Conservation (phyloP, 2,797 vertebrate species). For the Parambassis ranga region DNA sequence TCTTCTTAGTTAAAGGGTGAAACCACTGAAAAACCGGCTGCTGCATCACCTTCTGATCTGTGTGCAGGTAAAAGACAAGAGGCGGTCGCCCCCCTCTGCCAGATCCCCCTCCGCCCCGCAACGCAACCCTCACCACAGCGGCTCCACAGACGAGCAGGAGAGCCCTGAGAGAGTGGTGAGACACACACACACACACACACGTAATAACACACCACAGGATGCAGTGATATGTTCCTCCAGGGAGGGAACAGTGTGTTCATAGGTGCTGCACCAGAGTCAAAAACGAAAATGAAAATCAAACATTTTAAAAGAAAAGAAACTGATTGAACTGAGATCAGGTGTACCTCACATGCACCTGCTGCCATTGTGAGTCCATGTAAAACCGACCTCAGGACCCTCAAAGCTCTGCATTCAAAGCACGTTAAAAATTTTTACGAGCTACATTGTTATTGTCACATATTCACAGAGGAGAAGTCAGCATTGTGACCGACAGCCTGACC, state of each 20-base stretch:
- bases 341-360: too few relatives aligned
- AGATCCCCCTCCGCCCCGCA: slow-evolving; percentile 68
- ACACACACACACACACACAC: neutral
- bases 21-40: neutral
- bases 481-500: slow-evolving; percentile 29
- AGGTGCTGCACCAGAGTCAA: neutral
- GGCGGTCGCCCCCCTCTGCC: slow-evolving; percentile 70
- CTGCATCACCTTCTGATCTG: neutral
- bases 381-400: neutral
- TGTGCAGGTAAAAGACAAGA: slow-evolving; percentile 78
- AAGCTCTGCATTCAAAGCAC: neutral
- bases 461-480: neutral
- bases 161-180: slow-evolving; percentile 82
- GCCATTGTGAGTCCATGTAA: neutral
- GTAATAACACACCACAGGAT: neutral
- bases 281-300: too few relatives aligned
- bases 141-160: slow-evolving; percentile 77
- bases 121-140: slow-evolving; percentile 68
- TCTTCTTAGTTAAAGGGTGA: neutral
- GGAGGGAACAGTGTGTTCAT: neutral
- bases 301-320: too few relatives aligned
- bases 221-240: neutral
- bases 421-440: neutral
- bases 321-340: too few relatives aligned
- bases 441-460: neutral